Evolutionary conservation across 2,797 vertebrate species (phyloP), one percentile per base, ranked within the genome.

Genomic region (Oryzias dopingdopingensis): DNA sequence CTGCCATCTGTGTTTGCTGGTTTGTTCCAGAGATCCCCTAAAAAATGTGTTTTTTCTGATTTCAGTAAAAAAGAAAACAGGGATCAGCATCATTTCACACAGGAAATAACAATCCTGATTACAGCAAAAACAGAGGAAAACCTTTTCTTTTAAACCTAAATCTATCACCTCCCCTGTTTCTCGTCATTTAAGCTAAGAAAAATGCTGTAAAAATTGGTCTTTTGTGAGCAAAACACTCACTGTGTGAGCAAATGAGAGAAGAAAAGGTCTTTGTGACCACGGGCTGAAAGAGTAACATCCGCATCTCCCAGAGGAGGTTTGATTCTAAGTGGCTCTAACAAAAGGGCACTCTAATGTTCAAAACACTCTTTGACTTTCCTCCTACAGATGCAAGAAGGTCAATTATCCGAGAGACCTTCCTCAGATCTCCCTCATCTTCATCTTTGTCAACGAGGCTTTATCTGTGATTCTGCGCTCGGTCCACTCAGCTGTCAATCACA

Each of bases 391-490:
- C 81, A 95, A 93, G 85, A 95, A 94, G 83, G 86, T 93, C 75
- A 93, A 86, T 64, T 96, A 95, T 4, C 79, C 92, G 0, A 93
- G 92, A 86, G 95, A 98, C 67, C 93, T 99, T 14, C 97, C 96
- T 0, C 94, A 96, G 88, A 94, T 99, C 82, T 96, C 96, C 78
- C 93, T 99, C 75, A 96, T 99, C 74, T 98, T 99, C 78, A 98
- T 98, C 91, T 99, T 99, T 0, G 96, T 98, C 77, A 98, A 99
- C 0, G 97, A 99, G 89, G 97, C 97, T 0, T 87, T 98, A 80
- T 99, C 97, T 0, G 97, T 97, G 74, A 98, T 99, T 86, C 92
- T 98, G 76, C 94, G 97, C 37, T 99, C 96, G 0, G 93, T 98
- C 61, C 97, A 98, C 90, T 96, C 96, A 0, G 96, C 96, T 0